A percentile compares a stretch with the other conserved stretches of the same genome.
These are phyloP conservation scores for Psix sp. DNA, from an alignment of 1,140 invertebrate species.

Conservation along the genomic window DNA sequence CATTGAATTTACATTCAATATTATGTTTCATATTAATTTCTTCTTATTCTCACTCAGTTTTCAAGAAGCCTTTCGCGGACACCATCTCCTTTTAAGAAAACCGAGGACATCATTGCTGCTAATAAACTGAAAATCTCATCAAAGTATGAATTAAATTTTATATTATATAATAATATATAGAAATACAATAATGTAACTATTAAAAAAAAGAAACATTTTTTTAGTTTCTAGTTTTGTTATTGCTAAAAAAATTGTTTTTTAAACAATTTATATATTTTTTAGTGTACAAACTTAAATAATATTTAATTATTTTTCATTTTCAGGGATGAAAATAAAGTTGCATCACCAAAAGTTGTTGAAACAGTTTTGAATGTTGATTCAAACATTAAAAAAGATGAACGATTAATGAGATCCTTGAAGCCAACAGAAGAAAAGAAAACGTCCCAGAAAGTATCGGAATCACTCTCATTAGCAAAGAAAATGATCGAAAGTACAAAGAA, in stretches of 20 bases:
- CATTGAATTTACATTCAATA: too few species aligned
- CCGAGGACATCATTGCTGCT: constrained; percentile 81
- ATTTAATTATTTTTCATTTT: constrained; percentile 29
- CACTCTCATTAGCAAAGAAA: constrained; percentile 63
- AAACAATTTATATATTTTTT: too few species aligned
- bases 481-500: constrained; percentile 72
- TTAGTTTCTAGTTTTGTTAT: too few species aligned
- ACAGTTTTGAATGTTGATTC: constrained; percentile 60
- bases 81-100: constrained; percentile 87
- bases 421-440: constrained; percentile 68
- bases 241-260: too few species aligned
- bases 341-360: constrained; percentile 68
- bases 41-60: constrained; percentile 72
- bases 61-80: constrained; percentile 86
- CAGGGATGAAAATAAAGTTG: constrained; percentile 69
- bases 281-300: too few species aligned
- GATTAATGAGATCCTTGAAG: constrained; percentile 64
- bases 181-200: background rate
- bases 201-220: too few species aligned
- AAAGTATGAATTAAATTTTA: constrained; percentile 62
- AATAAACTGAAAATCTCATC: constrained; percentile 66
- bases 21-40: too few species aligned
- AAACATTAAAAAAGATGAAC: constrained; percentile 74
- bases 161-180: constrained; percentile 2
- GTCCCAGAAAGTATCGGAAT: constrained; percentile 64